phyloP scores from a whole-genome alignment of 2,113 vertebrate species.

The Labrus mixtus region DNA sequence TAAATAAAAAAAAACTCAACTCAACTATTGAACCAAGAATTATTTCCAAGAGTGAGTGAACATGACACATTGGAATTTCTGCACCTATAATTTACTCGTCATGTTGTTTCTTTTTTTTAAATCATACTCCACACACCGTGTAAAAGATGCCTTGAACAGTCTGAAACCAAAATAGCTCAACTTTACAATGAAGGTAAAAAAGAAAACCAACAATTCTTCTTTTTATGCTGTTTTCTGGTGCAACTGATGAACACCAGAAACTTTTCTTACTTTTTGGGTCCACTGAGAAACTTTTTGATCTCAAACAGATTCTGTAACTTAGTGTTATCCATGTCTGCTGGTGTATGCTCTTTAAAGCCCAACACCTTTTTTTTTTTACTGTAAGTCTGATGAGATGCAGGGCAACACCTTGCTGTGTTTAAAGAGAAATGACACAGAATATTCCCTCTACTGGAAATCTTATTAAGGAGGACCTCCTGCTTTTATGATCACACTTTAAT shows the following conservation, averaged over 20 bases:
- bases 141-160: not conserved
- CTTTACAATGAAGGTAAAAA: too few species aligned
- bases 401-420: constrained; percentile 8
- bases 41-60: not conserved
- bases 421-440: constrained; percentile 6
- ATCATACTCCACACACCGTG: not conserved
- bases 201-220: too few species aligned
- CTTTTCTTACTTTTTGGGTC: not conserved
- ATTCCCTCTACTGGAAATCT: not conserved
- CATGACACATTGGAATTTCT: not conserved
- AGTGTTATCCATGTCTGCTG: not conserved
- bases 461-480: not conserved
- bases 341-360: constrained; percentile 39
- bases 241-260: not conserved
- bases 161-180: not conserved
- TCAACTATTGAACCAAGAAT: not conserved
- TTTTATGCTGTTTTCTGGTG: not conserved
- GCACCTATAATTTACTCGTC: not conserved
- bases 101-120: not conserved
- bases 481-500: not conserved
- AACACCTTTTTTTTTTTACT: not conserved
- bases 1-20: constrained; percentile 50
- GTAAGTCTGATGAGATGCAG: not conserved
- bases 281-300: not conserved
- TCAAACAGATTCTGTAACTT: constrained; percentile 21